Evolutionary conservation across 2,113 vertebrate species (phyloP), one percentile per base, ranked within the genome.

Genomic region (Petrocephalus microphthalmus): DNA sequence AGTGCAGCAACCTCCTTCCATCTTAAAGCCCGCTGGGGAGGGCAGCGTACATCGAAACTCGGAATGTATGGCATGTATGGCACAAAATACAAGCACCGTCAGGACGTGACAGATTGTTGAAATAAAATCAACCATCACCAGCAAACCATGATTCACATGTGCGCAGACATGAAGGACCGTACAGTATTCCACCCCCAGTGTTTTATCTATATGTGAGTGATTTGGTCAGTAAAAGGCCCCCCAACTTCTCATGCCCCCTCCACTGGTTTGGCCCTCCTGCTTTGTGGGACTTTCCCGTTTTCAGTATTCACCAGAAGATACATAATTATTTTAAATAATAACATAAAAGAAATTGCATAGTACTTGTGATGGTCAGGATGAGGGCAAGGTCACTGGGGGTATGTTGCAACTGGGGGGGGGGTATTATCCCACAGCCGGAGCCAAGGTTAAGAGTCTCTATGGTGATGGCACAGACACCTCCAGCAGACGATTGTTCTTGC

Each of bases 401-500:
- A 42, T 15, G 15, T 74, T 29, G 64, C 13, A 7, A 6, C 13
- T 71, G 25, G 53, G 53, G 53, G 53, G 53, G 53, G 53, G 53
- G 53, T 6, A 15, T 7, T 7, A 3, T 95, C 95, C 93, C 2
- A 92, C 89, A 90, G 82, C 89, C 11, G 89, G 92, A 88, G 90
- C 78, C 67, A 84, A 52, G 56, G 74, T 88, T 86, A 20, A 17
- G 47, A 84, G 56, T 90, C 60, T 17, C 51, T 93, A 95, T 42
- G 92, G 93, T 87, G 96, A 94, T 13, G 98, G 97, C 60, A 99
- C 97, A 6, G 96, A 96, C 89, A 99, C 98, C 95, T 99, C 98
- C 54, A 99, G 96, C 89, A 99, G 97, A 5, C 98, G 96, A 92
- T 99, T 99, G 96, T 98, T 99, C 96, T 98, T 99, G 93, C 98